Conservation (phyloP, 1,140 invertebrate genomes). For the Teleogryllus occipitalis region DNA sequence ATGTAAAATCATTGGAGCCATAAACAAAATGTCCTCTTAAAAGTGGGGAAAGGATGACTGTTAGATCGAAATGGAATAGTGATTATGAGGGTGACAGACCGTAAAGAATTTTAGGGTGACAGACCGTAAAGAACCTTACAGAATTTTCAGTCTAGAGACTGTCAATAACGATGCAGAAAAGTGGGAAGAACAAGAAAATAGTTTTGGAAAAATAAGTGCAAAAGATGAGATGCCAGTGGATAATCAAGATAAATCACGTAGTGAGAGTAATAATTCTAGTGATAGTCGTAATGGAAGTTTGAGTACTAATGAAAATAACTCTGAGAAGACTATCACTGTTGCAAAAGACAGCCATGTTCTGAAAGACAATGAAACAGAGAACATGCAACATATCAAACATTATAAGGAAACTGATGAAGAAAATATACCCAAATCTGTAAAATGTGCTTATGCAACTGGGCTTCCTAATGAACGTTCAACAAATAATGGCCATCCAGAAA, state of each 20-base stretch:
- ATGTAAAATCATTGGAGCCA: neutral
- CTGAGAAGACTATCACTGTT: neutral
- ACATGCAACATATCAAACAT: neutral
- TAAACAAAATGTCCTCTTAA: neutral
- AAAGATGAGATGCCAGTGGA: neutral
- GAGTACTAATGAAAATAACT: neutral
- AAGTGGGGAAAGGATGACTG: slow-evolving; percentile 13
- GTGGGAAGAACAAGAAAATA: no score
- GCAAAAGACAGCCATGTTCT: neutral
- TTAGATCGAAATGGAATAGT: slow-evolving; percentile 20
- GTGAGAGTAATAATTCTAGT: neutral
- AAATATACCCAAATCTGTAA: no score
- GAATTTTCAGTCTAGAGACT: no score
- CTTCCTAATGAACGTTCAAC: neutral
- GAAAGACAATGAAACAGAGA: neutral
- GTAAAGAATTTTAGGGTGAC: neutral
- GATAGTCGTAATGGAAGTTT: neutral
- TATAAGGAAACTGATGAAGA: neutral
- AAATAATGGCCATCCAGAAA: neutral
- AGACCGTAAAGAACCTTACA: neutral
- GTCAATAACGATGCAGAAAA: neutral
- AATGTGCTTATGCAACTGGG: neutral
- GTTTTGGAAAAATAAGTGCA: neutral
- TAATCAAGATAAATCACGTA: neutral
- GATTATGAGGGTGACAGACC: slow-evolving; percentile 18